Percentiles rank a stretch among this genome's conserved stretches.
Evolutionary conservation across 2,113 vertebrate genomes (phyloP).

Genomic region (Pterocles gutturalis): DNA sequence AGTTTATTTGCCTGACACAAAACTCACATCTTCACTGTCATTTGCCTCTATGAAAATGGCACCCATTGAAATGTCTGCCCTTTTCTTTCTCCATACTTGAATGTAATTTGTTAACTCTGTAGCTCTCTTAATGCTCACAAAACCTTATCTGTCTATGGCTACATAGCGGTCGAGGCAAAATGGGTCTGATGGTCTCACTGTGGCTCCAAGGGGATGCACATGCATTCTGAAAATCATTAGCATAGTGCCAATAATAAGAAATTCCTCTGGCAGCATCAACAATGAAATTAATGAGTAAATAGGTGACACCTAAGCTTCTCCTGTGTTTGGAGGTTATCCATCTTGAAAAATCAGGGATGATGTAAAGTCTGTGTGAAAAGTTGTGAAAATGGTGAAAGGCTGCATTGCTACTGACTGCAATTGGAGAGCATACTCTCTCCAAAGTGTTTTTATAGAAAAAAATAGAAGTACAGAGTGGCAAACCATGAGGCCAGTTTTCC

Average conservation of each 20-base stretch:
- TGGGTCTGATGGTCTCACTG: background rate
- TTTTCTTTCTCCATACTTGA: background rate
- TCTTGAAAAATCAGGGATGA: background rate
- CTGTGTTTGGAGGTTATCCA: background rate
- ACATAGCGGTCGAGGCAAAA: background rate
- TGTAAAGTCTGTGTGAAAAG: background rate
- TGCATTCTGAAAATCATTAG: background rate
- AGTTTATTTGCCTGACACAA: background rate
- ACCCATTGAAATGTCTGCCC: background rate
- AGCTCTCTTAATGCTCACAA: background rate
- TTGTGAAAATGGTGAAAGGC: accelerated
- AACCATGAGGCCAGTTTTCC: background rate
- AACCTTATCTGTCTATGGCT: background rate
- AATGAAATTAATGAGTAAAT: background rate
- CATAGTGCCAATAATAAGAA: background rate
- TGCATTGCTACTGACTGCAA: background rate
- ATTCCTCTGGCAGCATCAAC: background rate
- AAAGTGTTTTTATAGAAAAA: background rate
- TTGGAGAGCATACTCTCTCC: background rate
- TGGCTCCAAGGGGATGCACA: background rate
- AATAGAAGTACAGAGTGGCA: background rate
- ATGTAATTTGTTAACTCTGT: background rate
- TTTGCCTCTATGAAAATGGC: background rate
- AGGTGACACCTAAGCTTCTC: background rate
- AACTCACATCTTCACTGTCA: background rate